Conservation (phyloP, 2,113 vertebrate genomes). For the Lethenteron reissneri region DNA sequence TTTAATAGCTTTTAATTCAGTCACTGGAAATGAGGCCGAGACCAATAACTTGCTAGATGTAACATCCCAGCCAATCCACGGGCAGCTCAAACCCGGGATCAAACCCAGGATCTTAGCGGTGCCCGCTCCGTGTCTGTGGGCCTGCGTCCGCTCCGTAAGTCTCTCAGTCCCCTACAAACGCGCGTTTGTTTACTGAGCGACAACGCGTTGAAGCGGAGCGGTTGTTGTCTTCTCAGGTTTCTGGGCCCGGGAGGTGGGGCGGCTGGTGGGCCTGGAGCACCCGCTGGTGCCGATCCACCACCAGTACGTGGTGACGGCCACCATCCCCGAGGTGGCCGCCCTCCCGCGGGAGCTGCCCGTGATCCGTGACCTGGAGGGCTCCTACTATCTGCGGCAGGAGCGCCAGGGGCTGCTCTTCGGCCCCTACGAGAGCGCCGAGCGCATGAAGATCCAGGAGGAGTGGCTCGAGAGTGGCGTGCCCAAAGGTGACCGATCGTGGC, state of each 20-base stretch:
- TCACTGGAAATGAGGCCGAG: no score
- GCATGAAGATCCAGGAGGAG: slow-evolving; percentile 75
- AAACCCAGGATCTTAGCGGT: no score
- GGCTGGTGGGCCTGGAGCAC: slow-evolving; percentile 61
- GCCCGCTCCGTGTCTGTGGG: no score
- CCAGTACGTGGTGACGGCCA: slow-evolving; percentile 76
- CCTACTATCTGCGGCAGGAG: slow-evolving; percentile 76
- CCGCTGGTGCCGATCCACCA: slow-evolving; percentile 84
- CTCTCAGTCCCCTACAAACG: no score
- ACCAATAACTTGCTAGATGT: no score
- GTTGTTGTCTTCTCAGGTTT: slow-evolving; percentile 33
- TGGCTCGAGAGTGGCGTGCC: slow-evolving; percentile 70
- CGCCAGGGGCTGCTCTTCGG: slow-evolving; percentile 76
- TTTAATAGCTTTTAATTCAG: no score
- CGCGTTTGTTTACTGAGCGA: no score
- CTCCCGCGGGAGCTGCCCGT: slow-evolving; percentile 60
- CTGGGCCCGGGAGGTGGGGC: slow-evolving; percentile 73
- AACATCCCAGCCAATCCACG: no score
- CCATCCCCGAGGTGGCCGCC: slow-evolving; percentile 70
- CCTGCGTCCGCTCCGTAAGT: no score
- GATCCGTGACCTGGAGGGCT: slow-evolving; percentile 71
- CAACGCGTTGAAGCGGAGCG: background rate
- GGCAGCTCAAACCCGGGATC: no score
- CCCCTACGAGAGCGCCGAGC: slow-evolving; percentile 67
- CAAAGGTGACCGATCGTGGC: slow-evolving; percentile 26